Evolutionary conservation across 2,888 invertebrate genomes (phyloP).

Genomic region (Meandrusa payeni): DNA sequence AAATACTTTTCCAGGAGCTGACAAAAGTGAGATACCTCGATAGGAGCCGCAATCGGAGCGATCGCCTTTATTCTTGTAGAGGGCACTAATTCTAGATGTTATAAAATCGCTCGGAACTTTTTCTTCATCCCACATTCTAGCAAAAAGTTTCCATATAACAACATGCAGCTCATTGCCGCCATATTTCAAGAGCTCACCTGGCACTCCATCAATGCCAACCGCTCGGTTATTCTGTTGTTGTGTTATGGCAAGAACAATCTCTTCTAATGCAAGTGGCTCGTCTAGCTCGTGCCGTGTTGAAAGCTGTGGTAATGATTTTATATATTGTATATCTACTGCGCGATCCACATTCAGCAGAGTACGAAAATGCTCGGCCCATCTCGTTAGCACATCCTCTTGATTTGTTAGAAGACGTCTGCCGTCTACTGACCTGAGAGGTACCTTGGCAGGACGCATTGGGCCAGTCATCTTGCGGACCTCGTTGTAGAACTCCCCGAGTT

Average conservation of each 20-base stretch:
- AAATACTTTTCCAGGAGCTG: slow-evolving; percentile 25
- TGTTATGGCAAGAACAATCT: slow-evolving; percentile 22
- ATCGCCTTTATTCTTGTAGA: slow-evolving; percentile 19
- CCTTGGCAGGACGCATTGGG: no score
- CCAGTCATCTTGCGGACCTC: background rate
- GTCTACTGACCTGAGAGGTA: no score
- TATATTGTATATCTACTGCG: no score
- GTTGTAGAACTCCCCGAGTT: slow-evolving; percentile 20
- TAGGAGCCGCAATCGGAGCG: slow-evolving; percentile 27
- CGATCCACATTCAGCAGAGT: no score
- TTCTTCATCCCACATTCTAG: slow-evolving; percentile 25
- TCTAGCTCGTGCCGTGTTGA: slow-evolving; percentile 1
- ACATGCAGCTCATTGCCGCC: slow-evolving; percentile 21
- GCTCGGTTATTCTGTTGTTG: slow-evolving; percentile 24
- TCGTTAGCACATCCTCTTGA: slow-evolving; percentile 19
- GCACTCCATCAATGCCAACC: slow-evolving; percentile 24
- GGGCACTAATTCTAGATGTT: slow-evolving; percentile 14
- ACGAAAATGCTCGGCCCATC: slow-evolving; percentile 27
- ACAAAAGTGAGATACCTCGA: slow-evolving; percentile 27
- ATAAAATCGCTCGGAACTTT: slow-evolving; percentile 16
- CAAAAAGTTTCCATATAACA: slow-evolving; percentile 20
- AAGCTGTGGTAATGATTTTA: slow-evolving; percentile 19
- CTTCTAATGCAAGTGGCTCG: no score
- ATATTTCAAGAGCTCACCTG: slow-evolving; percentile 27
- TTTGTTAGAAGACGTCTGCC: background rate